Conservation (phyloP, 2,113 vertebrate genomes). For the Saguinus imperator region DNA sequence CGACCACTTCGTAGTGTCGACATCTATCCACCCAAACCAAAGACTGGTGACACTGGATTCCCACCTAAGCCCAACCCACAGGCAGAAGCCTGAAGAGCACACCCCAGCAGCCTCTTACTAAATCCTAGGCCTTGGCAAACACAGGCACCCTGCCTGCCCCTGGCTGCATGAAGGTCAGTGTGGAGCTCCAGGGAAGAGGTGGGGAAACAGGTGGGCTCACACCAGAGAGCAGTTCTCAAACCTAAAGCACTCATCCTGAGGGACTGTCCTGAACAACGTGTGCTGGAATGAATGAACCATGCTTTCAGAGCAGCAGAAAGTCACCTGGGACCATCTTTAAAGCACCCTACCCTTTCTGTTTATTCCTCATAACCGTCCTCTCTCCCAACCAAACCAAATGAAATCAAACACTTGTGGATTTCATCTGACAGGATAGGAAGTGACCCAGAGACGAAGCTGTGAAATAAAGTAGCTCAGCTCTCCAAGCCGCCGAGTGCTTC, state of each 20-base stretch:
- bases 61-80: neutral
- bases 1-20: conserved; percentile 98
- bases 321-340: neutral
- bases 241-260: neutral
- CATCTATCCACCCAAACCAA: conserved; percentile 87
- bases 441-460: neutral
- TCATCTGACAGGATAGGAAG: neutral
- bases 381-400: neutral
- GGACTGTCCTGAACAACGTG: fast-evolving
- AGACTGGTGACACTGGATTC: conserved; percentile 4
- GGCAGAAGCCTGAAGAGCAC: neutral
- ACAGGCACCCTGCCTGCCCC: neutral
- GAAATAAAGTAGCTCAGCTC: neutral
- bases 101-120: fast-evolving
- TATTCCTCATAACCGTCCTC: neutral
- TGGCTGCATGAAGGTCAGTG: fast-evolving
- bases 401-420: neutral
- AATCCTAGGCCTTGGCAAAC: neutral
- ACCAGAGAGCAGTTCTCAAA: neutral
- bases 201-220: neutral
- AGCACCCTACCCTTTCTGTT: neutral
- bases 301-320: neutral
- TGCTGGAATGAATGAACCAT: neutral
- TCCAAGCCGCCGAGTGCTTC: neutral
- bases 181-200: neutral